Evolutionary conservation across 92 coral and sea anemone species (phyloP).

Genomic region (Palythoa heliodiscus): DNA sequence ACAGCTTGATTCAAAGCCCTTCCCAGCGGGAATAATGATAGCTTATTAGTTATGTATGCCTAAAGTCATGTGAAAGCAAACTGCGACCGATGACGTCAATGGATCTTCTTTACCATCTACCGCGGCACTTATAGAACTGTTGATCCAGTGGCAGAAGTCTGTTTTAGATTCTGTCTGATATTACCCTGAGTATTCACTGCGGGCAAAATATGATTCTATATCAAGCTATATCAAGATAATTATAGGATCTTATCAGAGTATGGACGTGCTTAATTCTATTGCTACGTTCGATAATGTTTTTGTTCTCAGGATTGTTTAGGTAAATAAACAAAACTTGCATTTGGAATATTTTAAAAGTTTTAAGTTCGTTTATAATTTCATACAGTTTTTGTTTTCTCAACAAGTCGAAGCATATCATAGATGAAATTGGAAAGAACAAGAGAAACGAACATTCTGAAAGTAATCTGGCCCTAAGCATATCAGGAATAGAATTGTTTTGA

Average conservation of each 20-base stretch:
- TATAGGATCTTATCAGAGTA: neutral
- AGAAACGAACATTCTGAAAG: neutral
- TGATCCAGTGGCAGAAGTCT: neutral
- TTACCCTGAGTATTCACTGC: neutral
- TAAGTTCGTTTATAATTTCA: neutral
- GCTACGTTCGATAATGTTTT: neutral
- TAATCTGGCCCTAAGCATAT: neutral
- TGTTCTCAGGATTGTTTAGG: neutral
- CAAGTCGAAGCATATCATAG: neutral
- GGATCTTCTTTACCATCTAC: no score
- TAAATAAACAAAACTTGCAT: neutral
- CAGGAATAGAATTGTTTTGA: neutral
- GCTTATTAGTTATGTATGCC: constrained; percentile 28
- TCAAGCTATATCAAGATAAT: neutral
- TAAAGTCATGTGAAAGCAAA: constrained; percentile 29
- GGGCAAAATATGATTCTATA: neutral
- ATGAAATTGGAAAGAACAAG: neutral
- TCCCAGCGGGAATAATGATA: neutral
- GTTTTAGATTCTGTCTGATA: neutral
- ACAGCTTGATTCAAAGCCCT: constrained; percentile 15
- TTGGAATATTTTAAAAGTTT: neutral
- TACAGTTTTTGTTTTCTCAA: neutral
- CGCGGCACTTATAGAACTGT: neutral
- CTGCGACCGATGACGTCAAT: constrained; percentile 31
- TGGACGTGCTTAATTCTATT: neutral